Base-by-base conservation (phyloP, 2,888 invertebrate species). In the Petrolisthes manimaculis region DNA sequence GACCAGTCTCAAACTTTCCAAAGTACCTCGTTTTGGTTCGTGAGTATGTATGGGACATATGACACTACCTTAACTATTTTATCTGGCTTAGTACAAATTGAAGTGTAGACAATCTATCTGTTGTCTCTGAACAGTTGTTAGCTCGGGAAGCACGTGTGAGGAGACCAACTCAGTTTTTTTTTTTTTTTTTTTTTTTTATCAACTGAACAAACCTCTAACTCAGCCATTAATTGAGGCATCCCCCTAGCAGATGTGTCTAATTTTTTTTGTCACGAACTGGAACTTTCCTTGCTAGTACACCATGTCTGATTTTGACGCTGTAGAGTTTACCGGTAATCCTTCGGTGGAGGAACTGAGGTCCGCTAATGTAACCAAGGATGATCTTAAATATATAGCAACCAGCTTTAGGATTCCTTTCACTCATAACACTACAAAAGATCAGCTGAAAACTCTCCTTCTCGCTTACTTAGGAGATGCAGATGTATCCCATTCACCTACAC, bases 331-430 rank as follows among this genome's bases (percentile, higher is more conserved):
- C 54, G 78, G 78, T 54, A 54, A 79, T 54, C 78, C 78, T 51
- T 79, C 78, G 54, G 78, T 79, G 78, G 78, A 79, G 54, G 78
- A 79, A 54, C 51, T 79, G 14, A 79, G 14, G 54, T 4, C 5
- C 18, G n/a, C 78, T 4, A 18, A 79, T 54, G 54, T 79, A 9
- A 54, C 4, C 3, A 79, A 79, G n/a, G 78, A 79, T 79, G 78
- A 79, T 18, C 78, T 79, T n/a, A 79, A 54, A 79, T 54, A 79
- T n/a, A 18, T 79, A 18, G 78, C 9, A 8, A 77, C 37, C 18
- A 77, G 18, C 18, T 77, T 37, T 51, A 37, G 51, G 18, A 77
- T 77, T 51, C 77, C 77, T 9, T 77, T 77, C 51, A 12, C 5
- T 18, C 51, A 6, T 8, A 54, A 5, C 21, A 79, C 78, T 8